phyloP scores from a whole-genome alignment of 1,140 invertebrate genomes.

The Notospermus geniculatus region DNA sequence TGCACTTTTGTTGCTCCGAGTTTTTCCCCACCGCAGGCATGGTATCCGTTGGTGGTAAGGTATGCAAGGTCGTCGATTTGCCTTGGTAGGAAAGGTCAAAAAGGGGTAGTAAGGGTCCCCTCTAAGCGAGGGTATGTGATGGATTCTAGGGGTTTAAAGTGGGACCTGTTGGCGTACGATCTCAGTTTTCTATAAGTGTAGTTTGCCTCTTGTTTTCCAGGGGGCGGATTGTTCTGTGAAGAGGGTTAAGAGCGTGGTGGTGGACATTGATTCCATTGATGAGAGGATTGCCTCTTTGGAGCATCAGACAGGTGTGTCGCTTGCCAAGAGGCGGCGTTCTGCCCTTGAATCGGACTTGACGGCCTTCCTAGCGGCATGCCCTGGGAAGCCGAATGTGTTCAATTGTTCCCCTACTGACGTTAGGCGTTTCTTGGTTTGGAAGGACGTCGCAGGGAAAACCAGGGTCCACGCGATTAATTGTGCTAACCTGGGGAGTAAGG shows the following conservation, averaged over 20 bases:
- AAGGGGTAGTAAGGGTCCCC: not conserved
- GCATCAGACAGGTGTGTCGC: not conserved
- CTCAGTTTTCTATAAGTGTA: not conserved
- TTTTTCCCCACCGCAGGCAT: not conserved
- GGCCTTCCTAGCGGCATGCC: not conserved
- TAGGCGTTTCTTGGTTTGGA: not conserved
- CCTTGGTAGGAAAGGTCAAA: not conserved
- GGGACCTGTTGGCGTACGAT: not conserved
- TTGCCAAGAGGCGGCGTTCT: not conserved
- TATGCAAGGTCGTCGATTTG: not conserved
- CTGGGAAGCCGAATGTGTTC: not conserved
- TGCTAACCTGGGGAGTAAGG: not conserved
- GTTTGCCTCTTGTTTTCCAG: not conserved
- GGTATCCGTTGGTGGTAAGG: not conserved
- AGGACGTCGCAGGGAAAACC: not conserved
- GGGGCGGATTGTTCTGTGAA: not conserved
- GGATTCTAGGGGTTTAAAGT: not conserved
- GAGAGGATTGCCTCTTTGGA: not conserved
- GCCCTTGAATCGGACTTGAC: not conserved
- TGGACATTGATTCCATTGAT: not conserved
- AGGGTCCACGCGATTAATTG: not conserved
- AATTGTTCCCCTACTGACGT: not conserved
- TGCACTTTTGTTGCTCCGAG: not conserved
- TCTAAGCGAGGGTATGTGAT: not conserved
- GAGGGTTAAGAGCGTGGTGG: not conserved